Percentiles rank a stretch among this genome's conserved stretches.
phyloP scores from a whole-genome alignment of 2,888 invertebrate species.

The Leptura quadrifasciata region DNA sequence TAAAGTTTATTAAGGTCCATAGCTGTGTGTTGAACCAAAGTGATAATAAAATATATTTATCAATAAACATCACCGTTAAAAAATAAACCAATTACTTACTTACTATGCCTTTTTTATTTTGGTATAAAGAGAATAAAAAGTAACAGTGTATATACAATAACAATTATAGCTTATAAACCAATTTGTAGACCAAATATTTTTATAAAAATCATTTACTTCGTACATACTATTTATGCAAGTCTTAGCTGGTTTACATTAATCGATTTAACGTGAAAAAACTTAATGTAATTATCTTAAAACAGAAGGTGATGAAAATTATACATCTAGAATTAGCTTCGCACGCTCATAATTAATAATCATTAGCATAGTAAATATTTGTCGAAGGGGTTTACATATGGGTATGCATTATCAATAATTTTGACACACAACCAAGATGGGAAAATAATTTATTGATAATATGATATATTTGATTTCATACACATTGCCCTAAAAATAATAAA shows the following conservation, averaged over 20 bases:
- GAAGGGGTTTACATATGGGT: conserved; percentile 15
- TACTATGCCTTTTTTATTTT: no score
- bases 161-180: neutral
- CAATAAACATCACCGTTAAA: no score
- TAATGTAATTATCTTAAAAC: neutral
- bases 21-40: no score
- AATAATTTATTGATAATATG: conserved; percentile 24
- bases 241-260: neutral
- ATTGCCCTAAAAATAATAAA: conserved; percentile 18
- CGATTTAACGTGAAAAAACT: neutral
- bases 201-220: neutral
- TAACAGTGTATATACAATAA: neutral
- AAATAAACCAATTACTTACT: no score
- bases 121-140: no score
- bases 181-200: neutral
- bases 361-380: conserved; percentile 14
- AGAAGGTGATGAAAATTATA: conserved; percentile 2
- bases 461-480: conserved; percentile 24
- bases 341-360: conserved; percentile 23
- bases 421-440: conserved; percentile 18
- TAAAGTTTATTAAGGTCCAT: no score
- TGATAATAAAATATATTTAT: no score
- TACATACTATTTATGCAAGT: neutral
- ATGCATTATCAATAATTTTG: conserved; percentile 31
- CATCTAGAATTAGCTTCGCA: conserved; percentile 11